Evolutionary conservation across 2,797 vertebrate species (phyloP), one percentile per base, ranked within the genome.

Genomic region (Acanthurus lineatus): DNA sequence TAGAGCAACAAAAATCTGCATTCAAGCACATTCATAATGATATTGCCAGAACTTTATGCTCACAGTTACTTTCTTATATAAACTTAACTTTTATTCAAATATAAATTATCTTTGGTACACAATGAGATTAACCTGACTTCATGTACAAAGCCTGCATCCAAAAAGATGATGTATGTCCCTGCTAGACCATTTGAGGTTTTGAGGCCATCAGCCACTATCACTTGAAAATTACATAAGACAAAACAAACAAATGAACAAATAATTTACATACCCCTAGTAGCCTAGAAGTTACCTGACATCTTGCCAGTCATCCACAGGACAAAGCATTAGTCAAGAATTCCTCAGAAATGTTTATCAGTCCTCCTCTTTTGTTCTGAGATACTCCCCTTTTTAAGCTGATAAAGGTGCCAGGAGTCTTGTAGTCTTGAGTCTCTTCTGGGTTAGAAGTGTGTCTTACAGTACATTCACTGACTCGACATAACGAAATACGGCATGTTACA

Each of bases 401-500:
- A 32, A 72, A 83, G 76, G 60, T 86, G 69, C 49, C 38, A 66
- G 58, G 79, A 71, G 19, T 82, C 63, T 59, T 64, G 75, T 62
- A 35, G 54, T 73, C 38, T 58, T 66, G 40, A 32, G 12, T 49
- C 49, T 87, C 74, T 63, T 45, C 25, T 63, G 70, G 76, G 82
- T 84, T 81, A 25, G 20, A 59, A 64, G 52, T 32, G 20, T 76
- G 59, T 89, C 73, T 73, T 73, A 76, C 67, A 73, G 68, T 59
- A 69, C 73, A 59, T 79, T 72, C 58, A 69, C 69, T 69, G 69
- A 74, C 83, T 84, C 58, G 14, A 81, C 69, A 74, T 64, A 49
- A 85, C 62, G 79, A 74, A 66, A 86, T 74, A 77, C 51, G 64
- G 61, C 73, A 75, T 64, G 82, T 89, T 84, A 86, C 85, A 82